These are phyloP conservation scores for Hippasteria phrygiana DNA, from an alignment of 53 echinoderm and acorn worm genomes.

Conservation along the genomic window DNA sequence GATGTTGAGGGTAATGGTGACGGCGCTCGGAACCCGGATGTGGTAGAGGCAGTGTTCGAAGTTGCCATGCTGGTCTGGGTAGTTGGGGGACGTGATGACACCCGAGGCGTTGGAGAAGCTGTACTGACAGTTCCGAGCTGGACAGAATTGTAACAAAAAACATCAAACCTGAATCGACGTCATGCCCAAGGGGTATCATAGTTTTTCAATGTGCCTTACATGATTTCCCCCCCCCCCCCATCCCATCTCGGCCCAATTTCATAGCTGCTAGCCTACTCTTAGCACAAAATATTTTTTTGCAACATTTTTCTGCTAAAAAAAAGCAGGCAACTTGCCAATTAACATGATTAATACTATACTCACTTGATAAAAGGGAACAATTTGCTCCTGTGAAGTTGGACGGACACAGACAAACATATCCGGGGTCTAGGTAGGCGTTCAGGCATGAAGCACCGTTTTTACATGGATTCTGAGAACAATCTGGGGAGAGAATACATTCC, in stretches of 20 bases:
- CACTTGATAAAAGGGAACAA: slow-evolving; percentile 27
- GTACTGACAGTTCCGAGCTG: slow-evolving; percentile 55
- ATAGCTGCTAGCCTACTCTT: too few relatives aligned
- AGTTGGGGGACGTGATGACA: slow-evolving; percentile 76
- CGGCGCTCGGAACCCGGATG: slow-evolving; percentile 81
- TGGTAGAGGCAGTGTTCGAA: slow-evolving; percentile 80
- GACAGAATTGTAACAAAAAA: too few relatives aligned
- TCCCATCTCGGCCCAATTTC: too few relatives aligned
- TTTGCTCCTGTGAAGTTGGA: slow-evolving; percentile 51
- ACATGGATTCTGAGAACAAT: slow-evolving; percentile 64
- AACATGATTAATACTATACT: too few relatives aligned
- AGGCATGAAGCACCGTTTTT: slow-evolving; percentile 75
- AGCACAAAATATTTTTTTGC: too few relatives aligned
- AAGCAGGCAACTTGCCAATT: too few relatives aligned
- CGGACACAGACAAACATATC: slow-evolving; percentile 65
- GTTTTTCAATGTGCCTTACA: too few relatives aligned
- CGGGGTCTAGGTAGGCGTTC: slow-evolving; percentile 23
- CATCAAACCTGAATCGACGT: too few relatives aligned
- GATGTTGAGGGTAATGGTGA: slow-evolving; percentile 76
- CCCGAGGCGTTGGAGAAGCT: slow-evolving; percentile 62
- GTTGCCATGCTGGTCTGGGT: slow-evolving; percentile 70
- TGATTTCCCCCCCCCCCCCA: too few relatives aligned
- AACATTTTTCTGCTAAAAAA: too few relatives aligned
- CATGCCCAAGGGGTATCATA: too few relatives aligned
- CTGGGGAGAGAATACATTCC: background rate